Percentiles rank a stretch among this genome's conserved stretches.
Evolutionary conservation across 2,113 vertebrate species (phyloP).

Genomic region (Meriones unguiculatus): DNA sequence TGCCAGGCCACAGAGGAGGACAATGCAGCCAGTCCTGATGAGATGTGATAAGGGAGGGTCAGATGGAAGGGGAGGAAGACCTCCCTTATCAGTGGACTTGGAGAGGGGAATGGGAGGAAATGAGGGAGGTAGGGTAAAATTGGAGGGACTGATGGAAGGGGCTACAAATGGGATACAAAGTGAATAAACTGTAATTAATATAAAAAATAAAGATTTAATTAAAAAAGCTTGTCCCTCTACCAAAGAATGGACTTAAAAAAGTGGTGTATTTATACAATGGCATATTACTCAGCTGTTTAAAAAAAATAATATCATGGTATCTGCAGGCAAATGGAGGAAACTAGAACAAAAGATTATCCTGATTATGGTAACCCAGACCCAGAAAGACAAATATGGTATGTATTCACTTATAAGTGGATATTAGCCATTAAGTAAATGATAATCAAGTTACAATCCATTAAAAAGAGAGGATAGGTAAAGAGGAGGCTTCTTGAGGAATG

Average conservation of each 20-base stretch:
- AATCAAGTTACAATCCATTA: not conserved
- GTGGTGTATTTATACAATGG: not conserved
- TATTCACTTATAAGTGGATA: not conserved
- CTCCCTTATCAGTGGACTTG: no score
- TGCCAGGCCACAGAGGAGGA: no score
- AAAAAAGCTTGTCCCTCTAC: not conserved
- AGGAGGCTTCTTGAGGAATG: not conserved
- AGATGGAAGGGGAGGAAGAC: no score
- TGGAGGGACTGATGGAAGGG: no score
- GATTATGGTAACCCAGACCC: not conserved
- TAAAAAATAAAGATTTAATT: no score
- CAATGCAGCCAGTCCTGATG: no score
- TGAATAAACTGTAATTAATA: no score
- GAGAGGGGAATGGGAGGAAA: no score
- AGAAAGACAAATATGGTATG: not conserved
- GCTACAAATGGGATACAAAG: no score
- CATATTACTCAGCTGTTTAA: not conserved
- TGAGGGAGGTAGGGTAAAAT: no score
- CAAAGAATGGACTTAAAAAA: not conserved
- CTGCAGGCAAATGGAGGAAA: not conserved
- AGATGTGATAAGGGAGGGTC: no score
- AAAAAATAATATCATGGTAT: not conserved
- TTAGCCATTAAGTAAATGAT: not conserved
- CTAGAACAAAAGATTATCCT: not conserved
- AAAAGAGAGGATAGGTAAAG: not conserved